Percentiles rank a stretch among this genome's conserved stretches.
Evolutionary conservation across 2,113 vertebrate genomes (phyloP).

Genomic region (Euleptes europaea): DNA sequence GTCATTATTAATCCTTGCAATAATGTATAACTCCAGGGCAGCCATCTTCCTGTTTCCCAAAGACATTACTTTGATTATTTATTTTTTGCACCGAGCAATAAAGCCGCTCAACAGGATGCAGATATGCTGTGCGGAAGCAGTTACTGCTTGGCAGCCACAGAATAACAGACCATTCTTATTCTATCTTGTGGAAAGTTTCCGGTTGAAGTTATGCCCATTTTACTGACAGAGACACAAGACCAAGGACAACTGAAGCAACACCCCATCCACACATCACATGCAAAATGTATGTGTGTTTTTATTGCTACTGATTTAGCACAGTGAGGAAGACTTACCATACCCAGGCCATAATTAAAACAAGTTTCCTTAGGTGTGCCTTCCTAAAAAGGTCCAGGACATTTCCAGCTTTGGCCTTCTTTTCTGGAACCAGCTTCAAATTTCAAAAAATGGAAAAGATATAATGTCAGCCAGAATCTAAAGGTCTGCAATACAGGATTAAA

Average conservation of each 20-base stretch:
- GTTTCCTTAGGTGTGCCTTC: slow-evolving; percentile 72
- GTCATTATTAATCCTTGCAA: too few species aligned
- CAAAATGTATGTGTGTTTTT: neutral
- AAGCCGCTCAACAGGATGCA: neutral
- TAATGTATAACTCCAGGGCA: too few species aligned
- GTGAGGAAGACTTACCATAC: slow-evolving; percentile 76
- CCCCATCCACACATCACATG: too few species aligned
- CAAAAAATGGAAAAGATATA: neutral
- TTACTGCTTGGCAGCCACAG: neutral
- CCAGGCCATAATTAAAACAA: slow-evolving; percentile 70
- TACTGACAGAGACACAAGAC: too few species aligned
- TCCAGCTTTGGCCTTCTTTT: slow-evolving; percentile 55
- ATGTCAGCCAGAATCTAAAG: too few species aligned
- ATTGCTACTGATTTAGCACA: neutral
- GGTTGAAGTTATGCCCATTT: too few species aligned
- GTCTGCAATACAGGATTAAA: too few species aligned
- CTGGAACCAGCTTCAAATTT: slow-evolving; percentile 67
- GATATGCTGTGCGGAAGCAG: neutral
- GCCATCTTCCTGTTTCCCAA: too few species aligned
- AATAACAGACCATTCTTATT: too few species aligned
- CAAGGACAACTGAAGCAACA: too few species aligned
- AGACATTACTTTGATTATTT: too few species aligned
- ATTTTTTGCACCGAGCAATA: neutral
- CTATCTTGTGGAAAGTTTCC: too few species aligned
- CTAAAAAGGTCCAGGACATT: slow-evolving; percentile 80